Conservation (phyloP, 2,797 vertebrate species). For the Hippocampus kuda region DNA sequence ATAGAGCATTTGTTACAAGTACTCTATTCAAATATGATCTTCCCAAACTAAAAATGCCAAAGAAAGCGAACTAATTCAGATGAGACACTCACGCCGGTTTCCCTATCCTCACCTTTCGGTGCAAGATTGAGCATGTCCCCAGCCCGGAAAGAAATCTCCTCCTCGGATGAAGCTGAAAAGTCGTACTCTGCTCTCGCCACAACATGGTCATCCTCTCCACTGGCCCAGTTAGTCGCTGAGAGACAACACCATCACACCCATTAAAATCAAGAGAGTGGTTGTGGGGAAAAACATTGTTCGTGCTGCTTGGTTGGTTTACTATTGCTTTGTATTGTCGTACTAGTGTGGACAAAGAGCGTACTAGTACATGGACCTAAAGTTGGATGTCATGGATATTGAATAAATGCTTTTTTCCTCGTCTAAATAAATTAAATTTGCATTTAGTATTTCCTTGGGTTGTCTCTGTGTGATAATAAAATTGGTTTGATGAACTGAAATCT, state of each 20-base stretch:
- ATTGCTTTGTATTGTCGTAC: too few relatives aligned
- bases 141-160: constrained; percentile 84
- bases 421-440: too few relatives aligned
- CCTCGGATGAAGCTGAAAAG: constrained; percentile 82
- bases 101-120: constrained; percentile 80
- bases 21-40: background rate
- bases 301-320: too few relatives aligned
- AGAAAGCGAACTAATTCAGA: background rate
- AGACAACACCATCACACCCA: constrained; percentile 1
- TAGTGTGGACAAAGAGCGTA: too few relatives aligned
- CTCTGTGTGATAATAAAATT: too few relatives aligned
- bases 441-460: too few relatives aligned
- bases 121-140: constrained; percentile 92
- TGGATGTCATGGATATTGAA: too few relatives aligned
- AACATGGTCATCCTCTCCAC: constrained; percentile 88
- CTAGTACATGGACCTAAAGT: too few relatives aligned
- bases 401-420: too few relatives aligned
- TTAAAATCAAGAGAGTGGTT: background rate
- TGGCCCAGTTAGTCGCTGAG: constrained; percentile 80
- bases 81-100: background rate
- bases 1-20: background rate
- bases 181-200: constrained; percentile 92
- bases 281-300: background rate
- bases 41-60: background rate
- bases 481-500: too few relatives aligned